Evolutionary conservation across 2,113 vertebrate species (phyloP), one percentile per base, ranked within the genome.

Genomic region (Periophthalmus modestus): DNA sequence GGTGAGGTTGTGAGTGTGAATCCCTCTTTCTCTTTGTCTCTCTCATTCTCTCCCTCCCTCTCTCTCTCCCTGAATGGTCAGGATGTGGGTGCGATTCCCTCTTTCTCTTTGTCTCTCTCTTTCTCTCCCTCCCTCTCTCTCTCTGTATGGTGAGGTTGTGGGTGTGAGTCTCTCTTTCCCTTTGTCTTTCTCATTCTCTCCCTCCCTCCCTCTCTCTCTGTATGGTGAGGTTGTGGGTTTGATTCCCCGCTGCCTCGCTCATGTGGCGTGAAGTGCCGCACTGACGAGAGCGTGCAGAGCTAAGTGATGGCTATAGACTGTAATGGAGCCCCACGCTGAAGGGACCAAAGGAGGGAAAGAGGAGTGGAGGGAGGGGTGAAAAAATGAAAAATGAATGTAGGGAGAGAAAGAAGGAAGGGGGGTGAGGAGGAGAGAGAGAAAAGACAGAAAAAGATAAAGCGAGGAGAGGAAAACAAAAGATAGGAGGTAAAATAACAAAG

Each of bases 361-460:
- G 18, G 18, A 50, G 15, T 6, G 16, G 50, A n/a, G 16, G 0
- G 19, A 52, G 48, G 3, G 48, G 21, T 11, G 12, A 21, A 13
- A 1, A 6, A 54, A 15, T n/a, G 16, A 14, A 15, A 13, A 48
- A 15, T 15, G 4, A 9, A 48, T 12, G 43, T 46, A 46, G 11
- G 43, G 43, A 46, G 43, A 12, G 11, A 12, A 46, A 12, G 11
- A 46, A 46, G 11, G 11, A 12, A 46, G 6, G 11, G 6, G 43
- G 11, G 43, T 1, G 11, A 46, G 43, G 11, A 46, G 43, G 11
- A 12, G 11, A 12, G 43, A 46, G 43, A 6, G 6, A 12, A 46
- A 12, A 46, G 89, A 4, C 11, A 67, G 69, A 5, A 82, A 80
- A 91, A 0, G n/a, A 5, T 13, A 9, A 21, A 9, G 19, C 1